Evolutionary conservation across 1,140 invertebrate genomes (phyloP), one percentile per base, ranked within the genome.

Genomic region (Drosophila punjabiensis): DNA sequence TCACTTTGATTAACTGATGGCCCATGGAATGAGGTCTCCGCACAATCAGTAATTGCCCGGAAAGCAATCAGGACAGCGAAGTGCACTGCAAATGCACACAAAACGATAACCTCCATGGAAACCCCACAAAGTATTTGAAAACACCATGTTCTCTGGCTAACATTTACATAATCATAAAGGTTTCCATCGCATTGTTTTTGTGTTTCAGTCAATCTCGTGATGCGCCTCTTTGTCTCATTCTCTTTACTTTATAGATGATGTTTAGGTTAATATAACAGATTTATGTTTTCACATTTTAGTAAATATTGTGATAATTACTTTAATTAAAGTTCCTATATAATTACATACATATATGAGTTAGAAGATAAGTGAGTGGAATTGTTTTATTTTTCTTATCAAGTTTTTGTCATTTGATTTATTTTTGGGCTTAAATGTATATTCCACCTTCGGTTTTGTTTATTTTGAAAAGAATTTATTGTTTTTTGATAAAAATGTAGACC

Each of bases 41-140:
- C 37, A 43, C 76, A 78, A 78, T 77, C 75, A 60, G 41, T 63
- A 69, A 78, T 79, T 78, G 63, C 66, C 45, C 37, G 76, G 58
- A 58, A 78, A 78, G 59, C 45, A 78, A 78, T 78, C 75, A 78
- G 74, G n/a, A 28, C 62, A n/a, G n/a, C 48, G 18, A 77, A 37
- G 48, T 61, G 30, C 58, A 55, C 33, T 37, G 24, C 24, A 13
- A 33, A 18, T 70, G 69, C 50, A 56, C 10, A 16, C 33, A 56
- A 52, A 11, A 33, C 18, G 37, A 56, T 60, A 56, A 74, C 53
- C 67, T 61, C 37, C 20, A 13, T 45, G 62, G 55, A 71, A 61
- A 74, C 20, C 20, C 41, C 24, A 48, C 45, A 37, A 52, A 61
- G 41, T 16, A 20, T 37, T 35, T 24, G 16, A 39, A 56, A 33